phyloP scores from a whole-genome alignment of 1,140 invertebrate species.

The Tetragnatha versicolor region DNA sequence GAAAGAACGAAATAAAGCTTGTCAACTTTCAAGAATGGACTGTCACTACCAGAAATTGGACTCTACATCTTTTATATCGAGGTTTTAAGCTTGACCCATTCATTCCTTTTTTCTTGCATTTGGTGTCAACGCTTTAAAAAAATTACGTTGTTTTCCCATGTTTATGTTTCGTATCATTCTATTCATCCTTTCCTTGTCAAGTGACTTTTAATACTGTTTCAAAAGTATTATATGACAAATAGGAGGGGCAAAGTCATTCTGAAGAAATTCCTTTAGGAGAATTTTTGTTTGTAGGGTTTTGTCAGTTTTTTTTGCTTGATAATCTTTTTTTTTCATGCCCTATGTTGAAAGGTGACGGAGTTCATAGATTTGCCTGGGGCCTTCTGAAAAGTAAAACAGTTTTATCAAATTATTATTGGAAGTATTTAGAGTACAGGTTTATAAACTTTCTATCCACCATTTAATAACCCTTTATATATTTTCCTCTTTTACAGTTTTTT shows the following conservation, averaged over 20 bases:
- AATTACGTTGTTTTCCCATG: constrained; percentile 39
- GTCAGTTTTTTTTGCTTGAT: too few relatives aligned
- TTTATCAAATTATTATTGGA: too few relatives aligned
- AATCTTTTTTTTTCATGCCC: too few relatives aligned
- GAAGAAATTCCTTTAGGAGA: too few relatives aligned
- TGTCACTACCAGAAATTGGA: constrained; percentile 36
- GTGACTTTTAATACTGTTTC: constrained; percentile 16
- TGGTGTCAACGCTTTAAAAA: constrained; percentile 1
- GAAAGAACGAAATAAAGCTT: constrained; percentile 27
- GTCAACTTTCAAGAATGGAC: constrained; percentile 46
- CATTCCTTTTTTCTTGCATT: not conserved
- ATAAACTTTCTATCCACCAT: too few relatives aligned
- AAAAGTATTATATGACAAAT: constrained; percentile 15
- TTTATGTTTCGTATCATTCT: constrained; percentile 27
- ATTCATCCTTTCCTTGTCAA: constrained; percentile 26
- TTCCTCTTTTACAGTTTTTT: too few relatives aligned
- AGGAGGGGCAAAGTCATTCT: constrained; percentile 5
- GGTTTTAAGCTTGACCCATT: constrained; percentile 2
- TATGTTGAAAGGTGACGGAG: too few relatives aligned
- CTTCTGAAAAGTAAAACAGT: too few relatives aligned
- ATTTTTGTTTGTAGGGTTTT: too few relatives aligned
- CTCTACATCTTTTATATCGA: constrained; percentile 23
- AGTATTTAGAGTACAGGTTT: too few relatives aligned
- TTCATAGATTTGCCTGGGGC: too few relatives aligned
- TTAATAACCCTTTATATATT: too few relatives aligned